Evolutionary conservation across 2,797 vertebrate genomes (phyloP), one percentile per base, ranked within the genome.

Genomic region (Gorsachius magnificus): DNA sequence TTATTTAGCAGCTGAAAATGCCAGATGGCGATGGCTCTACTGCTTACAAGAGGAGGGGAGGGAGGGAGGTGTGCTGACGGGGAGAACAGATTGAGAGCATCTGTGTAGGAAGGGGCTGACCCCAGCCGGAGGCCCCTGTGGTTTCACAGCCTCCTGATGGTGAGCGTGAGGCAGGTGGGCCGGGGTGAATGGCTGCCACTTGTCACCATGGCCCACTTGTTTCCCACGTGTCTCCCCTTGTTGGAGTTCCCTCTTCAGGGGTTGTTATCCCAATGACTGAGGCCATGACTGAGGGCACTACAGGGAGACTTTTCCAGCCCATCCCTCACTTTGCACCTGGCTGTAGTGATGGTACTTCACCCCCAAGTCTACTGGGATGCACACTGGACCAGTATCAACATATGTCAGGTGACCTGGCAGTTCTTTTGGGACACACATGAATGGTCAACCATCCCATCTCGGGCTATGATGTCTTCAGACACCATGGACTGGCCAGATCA

Each of bases 1-100:
- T 97, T 95, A 97, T 96, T 96, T 91, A 97, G 81, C 88, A 90
- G 74, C 66, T 92, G 85, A 87, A 94, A 96, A 85, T 94, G 85
- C 94, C 96, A 97, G 93, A 97, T 97, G 96, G 95, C 6, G 8
- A 18, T 88, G 68, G 74, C 87, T 90, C 57, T 95, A 45, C 85
- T 89, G 93, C 88, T 94, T 96, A 31, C 75, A 63, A 48, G 69
- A 87, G 83, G 68, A 80, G 20, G 38, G 56, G 51, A 70, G 61
- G 64, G 28, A 91, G 87, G 70, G 54, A 90, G 46, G 64, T 2
- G 2, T 63, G 56, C 75, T 70, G 61, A 38, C 38, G 81, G 66
- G 35, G 69, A 64, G 75, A 91, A 91, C 92, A 97, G 90, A 93
- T 96, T 95, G 90, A 75, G 58, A 69, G 26, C 68, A 63, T 68